Base-by-base conservation (phyloP, 2,113 vertebrate genomes). In the Otis tarda region DNA sequence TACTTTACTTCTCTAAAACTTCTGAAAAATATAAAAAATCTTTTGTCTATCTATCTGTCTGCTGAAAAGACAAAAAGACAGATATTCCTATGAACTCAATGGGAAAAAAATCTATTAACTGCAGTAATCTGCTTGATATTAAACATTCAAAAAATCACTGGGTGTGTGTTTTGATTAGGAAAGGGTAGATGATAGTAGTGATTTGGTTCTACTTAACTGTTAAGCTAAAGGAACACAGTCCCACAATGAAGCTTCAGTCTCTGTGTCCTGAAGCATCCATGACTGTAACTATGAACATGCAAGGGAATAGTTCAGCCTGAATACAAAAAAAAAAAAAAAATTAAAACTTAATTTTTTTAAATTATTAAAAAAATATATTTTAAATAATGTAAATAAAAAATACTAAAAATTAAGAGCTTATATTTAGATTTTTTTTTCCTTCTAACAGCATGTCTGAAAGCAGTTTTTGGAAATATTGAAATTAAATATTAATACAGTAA, bases 171-270 rank as follows among this genome's bases (percentile, higher is more conserved):
- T 76, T 74, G 2, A 12, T 53, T n/a, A 45, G 8, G 13, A 78
- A 70, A 4, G 2, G 1, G 2, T n/a, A n/a, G 13, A 16, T 47
- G 6, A 57, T 10, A 41, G 3, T 28, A 67, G 18, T 57, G 14
- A 9, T 64, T 85, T 73, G 7, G 10, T 50, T 60, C 28, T 63
- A 70, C 28, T 35, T 63, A 63, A 59, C 6, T 30, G 4, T 17
- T 30, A 78, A 52, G 4, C 24, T 47, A 70, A 93, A 74, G 6
- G 12, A 81, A 3, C 3, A 53, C 37, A 30, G 27, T 56, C 22
- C 31, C 11, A 91, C 13, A 81, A 59, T 9, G 7, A 71, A 47
- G 18, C 17, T 78, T 55, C 53, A 35, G 9, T 4, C 28, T 74
- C 19, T 12, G 6, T 57, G 13, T 75, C 31, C n/a, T 89, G 25